Base-by-base conservation (phyloP, 1,140 invertebrate genomes). In the Drosophila simulans region DNA sequence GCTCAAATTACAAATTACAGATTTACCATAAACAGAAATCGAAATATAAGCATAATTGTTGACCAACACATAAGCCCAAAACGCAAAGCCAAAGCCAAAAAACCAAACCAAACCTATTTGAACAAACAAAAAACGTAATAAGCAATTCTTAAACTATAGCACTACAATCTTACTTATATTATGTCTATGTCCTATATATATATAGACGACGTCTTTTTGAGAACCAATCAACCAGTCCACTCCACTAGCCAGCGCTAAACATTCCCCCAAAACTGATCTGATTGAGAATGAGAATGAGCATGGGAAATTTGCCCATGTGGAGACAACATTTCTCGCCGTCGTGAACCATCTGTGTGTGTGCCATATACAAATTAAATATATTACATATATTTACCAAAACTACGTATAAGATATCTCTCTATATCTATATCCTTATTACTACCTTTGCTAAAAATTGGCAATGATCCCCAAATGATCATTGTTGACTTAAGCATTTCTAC, bases 401-500 rank as follows among this genome's bases (percentile, higher is more conserved):
- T 56, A 57, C 27, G 22, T 72, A 74, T 56, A 65, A 70, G 66
- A 56, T 31, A 31, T 57, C 52, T 70, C 35, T 65, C 35, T 76
- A 40, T 52, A 40, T 71, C 52, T 76, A 57, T 66, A 63, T 68
- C 49, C 49, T 35, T 74, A 81, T 64, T 82, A 82, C 55, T 58
- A 56, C 66, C 71, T 51, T 51, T 80, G 84, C 84, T 89, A 42
- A 80, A 80, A 84, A 68, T 89, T 84, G 77, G 77, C 84, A 89
- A 84, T 89, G 84, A 89, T 89, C 85, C 59, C 56, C 56, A 51
- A 71, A 58, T 59, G 84, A 78, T 89, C 84, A 89, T 89, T 89
- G 84, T 89, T 89, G 84, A 89, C 80, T 89, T 89, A 89, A 89
- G 84, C 84, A 89, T 89, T 89, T 89, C 86, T 90, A 90, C 84